phyloP scores from a whole-genome alignment of 2,888 invertebrate genomes.

The Phorcus lineatus region DNA sequence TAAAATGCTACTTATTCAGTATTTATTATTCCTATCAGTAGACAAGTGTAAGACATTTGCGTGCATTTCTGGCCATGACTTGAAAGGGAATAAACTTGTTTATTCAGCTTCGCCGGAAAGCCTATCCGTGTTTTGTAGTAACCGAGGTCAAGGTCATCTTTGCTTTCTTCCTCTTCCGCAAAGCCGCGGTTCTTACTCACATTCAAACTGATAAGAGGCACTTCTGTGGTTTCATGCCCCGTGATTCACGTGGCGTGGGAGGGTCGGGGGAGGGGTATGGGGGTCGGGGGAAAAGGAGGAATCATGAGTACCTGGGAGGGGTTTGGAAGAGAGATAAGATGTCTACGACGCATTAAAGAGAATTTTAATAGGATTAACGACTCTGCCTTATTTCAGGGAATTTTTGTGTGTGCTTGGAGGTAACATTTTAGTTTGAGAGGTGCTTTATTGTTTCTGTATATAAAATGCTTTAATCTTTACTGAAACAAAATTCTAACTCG shows the following conservation, averaged over 20 bases:
- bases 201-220: background rate
- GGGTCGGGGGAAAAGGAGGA: too few relatives aligned
- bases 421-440: too few relatives aligned
- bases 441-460: too few relatives aligned
- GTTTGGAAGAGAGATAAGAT: background rate
- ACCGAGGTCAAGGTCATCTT: background rate
- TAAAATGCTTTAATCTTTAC: too few relatives aligned
- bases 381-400: background rate
- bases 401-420: too few relatives aligned
- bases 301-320: background rate
- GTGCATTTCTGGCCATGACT: too few relatives aligned
- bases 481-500: too few relatives aligned
- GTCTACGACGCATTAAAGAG: background rate
- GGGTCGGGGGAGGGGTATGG: background rate
- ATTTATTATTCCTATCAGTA: too few relatives aligned
- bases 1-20: too few relatives aligned
- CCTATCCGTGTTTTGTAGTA: background rate
- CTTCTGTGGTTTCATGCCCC: background rate
- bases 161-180: constrained; percentile 4
- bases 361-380: background rate
- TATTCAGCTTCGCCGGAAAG: background rate
- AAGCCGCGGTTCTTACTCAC: background rate
- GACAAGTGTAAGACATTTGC: too few relatives aligned
- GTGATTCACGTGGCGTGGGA: background rate
- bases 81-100: background rate